Evolutionary conservation across 2,113 vertebrate genomes (phyloP).

Genomic region (Stictonetta naevosa): DNA sequence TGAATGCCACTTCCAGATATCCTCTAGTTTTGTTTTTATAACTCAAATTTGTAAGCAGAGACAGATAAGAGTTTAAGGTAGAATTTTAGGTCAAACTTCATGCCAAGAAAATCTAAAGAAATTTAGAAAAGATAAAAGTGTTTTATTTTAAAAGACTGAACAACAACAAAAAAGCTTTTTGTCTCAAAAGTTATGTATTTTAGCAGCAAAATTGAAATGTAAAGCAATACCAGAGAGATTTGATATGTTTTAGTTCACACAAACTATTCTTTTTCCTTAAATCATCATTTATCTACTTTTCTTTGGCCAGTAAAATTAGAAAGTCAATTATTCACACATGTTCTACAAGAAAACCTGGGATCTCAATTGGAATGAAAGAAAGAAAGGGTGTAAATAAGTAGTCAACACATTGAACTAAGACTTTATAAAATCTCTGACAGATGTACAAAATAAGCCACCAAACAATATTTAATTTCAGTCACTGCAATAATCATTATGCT

Average conservation of each 20-base stretch:
- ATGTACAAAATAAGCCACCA: background rate
- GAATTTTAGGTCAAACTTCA: background rate
- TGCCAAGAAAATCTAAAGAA: background rate
- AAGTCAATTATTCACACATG: background rate
- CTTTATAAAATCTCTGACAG: background rate
- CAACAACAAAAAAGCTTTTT: background rate
- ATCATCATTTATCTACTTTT: background rate
- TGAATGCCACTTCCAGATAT: background rate
- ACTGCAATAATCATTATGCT: background rate
- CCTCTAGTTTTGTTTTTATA: background rate
- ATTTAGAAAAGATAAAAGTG: fast-evolving
- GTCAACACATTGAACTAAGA: background rate
- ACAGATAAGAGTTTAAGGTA: background rate
- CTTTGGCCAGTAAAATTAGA: background rate
- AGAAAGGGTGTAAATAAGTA: background rate
- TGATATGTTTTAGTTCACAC: background rate
- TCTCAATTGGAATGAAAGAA: background rate
- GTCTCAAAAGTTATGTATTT: background rate
- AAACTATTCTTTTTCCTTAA: background rate
- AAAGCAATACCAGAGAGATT: background rate
- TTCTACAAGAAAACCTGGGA: background rate
- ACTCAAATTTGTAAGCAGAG: background rate
- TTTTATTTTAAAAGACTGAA: background rate
- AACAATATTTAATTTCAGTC: background rate
- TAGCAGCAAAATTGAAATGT: background rate